Conservation (phyloP, 1,140 invertebrate genomes). For the Reticulitermes speratus region DNA sequence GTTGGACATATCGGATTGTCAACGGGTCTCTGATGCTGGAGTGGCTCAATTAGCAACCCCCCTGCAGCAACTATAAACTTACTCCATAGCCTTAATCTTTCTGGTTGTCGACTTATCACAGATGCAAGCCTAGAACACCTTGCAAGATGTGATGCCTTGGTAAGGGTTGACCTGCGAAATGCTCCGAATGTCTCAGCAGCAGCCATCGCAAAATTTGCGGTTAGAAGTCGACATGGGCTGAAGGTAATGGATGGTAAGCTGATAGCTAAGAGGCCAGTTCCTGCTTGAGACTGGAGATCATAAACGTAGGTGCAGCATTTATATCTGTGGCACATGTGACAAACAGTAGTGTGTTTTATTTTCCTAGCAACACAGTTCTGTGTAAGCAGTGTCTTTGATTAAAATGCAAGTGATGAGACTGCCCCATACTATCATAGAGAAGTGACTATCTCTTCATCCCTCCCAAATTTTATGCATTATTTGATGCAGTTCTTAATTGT, state of each 20-base stretch:
- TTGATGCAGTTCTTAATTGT: neutral
- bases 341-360: neutral
- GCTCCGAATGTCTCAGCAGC: conserved; percentile 73
- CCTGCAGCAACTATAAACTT: conserved; percentile 58
- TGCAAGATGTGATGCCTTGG: conserved; percentile 61
- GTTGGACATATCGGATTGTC: conserved; percentile 81
- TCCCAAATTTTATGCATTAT: neutral
- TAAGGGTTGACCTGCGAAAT: conserved; percentile 70
- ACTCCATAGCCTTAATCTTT: conserved; percentile 68
- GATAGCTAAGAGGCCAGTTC: conserved; percentile 27
- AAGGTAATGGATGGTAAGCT: conserved; percentile 33
- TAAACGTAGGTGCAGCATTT: neutral
- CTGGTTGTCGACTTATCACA: conserved; percentile 78
- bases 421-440: neutral
- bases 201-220: conserved; percentile 76
- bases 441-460: neutral
- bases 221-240: conserved; percentile 29
- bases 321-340: neutral
- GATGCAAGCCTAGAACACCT: conserved; percentile 79
- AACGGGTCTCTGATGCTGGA: conserved; percentile 82
- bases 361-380: neutral
- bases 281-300: neutral
- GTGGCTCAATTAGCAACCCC: conserved; percentile 76
- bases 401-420: neutral
- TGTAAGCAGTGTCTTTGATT: neutral